Conservation (phyloP, 2,888 invertebrate genomes). For the Yponomeuta sedellus region DNA sequence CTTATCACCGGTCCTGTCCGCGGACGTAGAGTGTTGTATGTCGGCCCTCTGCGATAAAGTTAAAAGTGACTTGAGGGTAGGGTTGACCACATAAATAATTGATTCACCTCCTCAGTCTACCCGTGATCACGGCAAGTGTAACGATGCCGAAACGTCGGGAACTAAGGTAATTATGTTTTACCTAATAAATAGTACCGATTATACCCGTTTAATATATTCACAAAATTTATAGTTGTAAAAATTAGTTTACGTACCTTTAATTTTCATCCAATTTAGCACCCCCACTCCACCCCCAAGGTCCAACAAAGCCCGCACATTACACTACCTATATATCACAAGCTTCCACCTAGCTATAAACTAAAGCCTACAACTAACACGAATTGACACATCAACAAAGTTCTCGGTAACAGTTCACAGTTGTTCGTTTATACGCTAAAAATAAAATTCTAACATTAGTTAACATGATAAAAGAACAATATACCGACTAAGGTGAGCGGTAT, state of each 20-base stretch:
- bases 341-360: conserved; percentile 72
- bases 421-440: conserved; percentile 52
- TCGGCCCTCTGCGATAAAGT: no score
- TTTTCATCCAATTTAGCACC: not conserved
- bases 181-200: no score
- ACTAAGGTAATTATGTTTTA: no score
- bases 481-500: conserved; percentile 51
- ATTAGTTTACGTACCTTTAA: conserved; percentile 7
- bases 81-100: no score
- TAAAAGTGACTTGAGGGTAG: no score
- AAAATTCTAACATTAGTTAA: conserved; percentile 73
- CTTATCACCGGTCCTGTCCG: no score
- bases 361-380: conserved; percentile 65
- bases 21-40: no score
- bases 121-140: no score
- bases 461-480: conserved; percentile 64
- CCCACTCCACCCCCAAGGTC: conserved; percentile 7
- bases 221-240: not conserved
- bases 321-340: conserved; percentile 58
- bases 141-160: no score
- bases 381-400: conserved; percentile 62
- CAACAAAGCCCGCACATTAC: conserved; percentile 6
- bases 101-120: no score
- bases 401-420: conserved; percentile 46
- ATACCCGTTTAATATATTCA: no score